These are phyloP conservation scores for Physeter macrocephalus DNA, from an alignment of 2,113 vertebrate species.

Conservation along the genomic window DNA sequence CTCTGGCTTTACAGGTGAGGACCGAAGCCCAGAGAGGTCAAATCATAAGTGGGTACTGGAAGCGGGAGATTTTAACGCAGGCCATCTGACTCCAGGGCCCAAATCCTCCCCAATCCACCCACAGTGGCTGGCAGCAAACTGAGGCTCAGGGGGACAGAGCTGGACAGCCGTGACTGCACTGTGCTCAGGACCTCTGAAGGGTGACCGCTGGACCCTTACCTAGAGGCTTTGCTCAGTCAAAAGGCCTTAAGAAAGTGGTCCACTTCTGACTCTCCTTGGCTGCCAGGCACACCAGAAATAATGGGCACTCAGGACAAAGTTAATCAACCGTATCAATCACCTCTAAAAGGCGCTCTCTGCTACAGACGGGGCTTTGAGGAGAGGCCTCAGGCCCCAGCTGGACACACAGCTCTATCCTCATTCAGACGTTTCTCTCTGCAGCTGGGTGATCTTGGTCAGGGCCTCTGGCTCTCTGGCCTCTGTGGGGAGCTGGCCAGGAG, in stretches of 20 bases:
- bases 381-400: not conserved
- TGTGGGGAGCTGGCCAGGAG: not conserved
- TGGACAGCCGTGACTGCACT: not conserved
- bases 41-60: not conserved
- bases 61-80: not conserved
- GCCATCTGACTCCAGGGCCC: not conserved
- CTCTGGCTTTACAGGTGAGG: not conserved
- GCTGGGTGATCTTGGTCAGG: not conserved
- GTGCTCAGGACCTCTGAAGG: not conserved
- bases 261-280: not conserved
- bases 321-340: not conserved
- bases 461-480: not conserved
- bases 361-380: not conserved
- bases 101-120: too few species aligned
- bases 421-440: not conserved
- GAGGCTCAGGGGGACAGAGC: not conserved
- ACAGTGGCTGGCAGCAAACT: not conserved
- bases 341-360: not conserved
- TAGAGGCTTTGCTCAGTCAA: not conserved
- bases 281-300: not conserved
- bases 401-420: not conserved
- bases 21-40: not conserved
- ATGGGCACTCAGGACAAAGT: not conserved
- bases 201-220: not conserved
- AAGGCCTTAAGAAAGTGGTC: not conserved